Base-by-base conservation (phyloP, 2,888 invertebrate genomes). In the Epinotia bilunana region DNA sequence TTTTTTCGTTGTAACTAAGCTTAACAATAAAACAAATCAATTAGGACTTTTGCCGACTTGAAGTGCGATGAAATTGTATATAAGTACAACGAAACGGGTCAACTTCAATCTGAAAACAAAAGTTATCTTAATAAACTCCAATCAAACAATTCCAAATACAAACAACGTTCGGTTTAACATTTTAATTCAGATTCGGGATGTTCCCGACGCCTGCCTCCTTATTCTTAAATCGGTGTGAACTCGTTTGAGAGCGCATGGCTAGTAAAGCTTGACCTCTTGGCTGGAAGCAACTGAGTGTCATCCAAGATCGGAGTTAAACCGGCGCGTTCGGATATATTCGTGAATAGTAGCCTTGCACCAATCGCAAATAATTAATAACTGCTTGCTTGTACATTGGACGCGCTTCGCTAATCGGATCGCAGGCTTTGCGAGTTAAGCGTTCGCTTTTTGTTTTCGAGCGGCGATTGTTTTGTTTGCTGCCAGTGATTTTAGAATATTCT, bases 331-430 rank as follows among this genome's bases (percentile, higher is more conserved):
- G n/a, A 13, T 28, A 33, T 11, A 28, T 33, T 65, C n/a, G 65
- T 65, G 53, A 65, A 65, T 55, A n/a, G n/a, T 18, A 9, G 12
- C n/a, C 53, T 9, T 65, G 89, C 78, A 80, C 84, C 90, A 88
- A 90, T 90, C 86, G 87, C 73, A 67, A 73, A 86, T 88, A 90
- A 90, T 90, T 90, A 90, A 91, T 90, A 90, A 86, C 88, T 84
- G 83, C 83, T 81, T 81, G 77, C 82, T 86, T 89, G 87, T 88
- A 89, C 88, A 89, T 88, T 88, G 89, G 86, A 86, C 80, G 87
- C 83, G 84, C 86, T 90, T 28, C 57, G 39, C 57, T 58, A 90
- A 90, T 90, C 89, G 89, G 89, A 90, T 89, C 68, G 20, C 58
- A 58, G 58, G 67, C 57, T 57, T 67, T 58, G 68, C 57, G 43